Conservation (phyloP, 2,888 invertebrate species). For the Stomorhina lunata region DNA sequence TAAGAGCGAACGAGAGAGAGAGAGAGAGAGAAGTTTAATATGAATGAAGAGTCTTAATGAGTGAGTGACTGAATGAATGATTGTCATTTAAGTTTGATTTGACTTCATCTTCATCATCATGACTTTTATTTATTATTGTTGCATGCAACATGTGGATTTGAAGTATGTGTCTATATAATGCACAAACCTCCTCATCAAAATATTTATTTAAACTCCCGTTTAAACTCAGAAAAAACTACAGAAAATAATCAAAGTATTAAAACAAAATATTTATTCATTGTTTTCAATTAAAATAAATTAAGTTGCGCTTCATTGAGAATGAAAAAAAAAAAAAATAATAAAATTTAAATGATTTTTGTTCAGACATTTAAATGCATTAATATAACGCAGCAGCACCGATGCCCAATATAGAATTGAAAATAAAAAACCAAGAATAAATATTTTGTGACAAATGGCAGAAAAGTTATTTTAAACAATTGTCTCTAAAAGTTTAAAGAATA, state of each 20-base stretch:
- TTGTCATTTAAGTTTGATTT: slow-evolving; percentile 54
- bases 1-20: background rate
- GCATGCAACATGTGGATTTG: slow-evolving; percentile 31
- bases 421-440: background rate
- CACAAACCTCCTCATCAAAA: background rate
- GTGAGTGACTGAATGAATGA: slow-evolving; percentile 32
- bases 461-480: slow-evolving; percentile 37
- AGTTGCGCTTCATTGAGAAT: slow-evolving; percentile 75
- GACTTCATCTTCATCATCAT: too few relatives aligned
- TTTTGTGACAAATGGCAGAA: slow-evolving; percentile 44
- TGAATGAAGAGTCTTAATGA: background rate
- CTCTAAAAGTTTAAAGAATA: too few relatives aligned
- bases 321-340: slow-evolving; percentile 20
- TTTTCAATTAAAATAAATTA: slow-evolving; percentile 79
- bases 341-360: background rate
- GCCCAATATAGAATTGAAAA: background rate
- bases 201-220: background rate
- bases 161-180: background rate
- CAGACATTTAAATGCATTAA: background rate
- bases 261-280: slow-evolving; percentile 72
- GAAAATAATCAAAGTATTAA: slow-evolving; percentile 58
- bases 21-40: slow-evolving; percentile 6
- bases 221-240: background rate
- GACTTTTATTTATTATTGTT: too few relatives aligned
- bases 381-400: background rate